These are phyloP conservation scores for Syrrhaptes paradoxus DNA, from an alignment of 2,113 vertebrate genomes.

Conservation along the genomic window DNA sequence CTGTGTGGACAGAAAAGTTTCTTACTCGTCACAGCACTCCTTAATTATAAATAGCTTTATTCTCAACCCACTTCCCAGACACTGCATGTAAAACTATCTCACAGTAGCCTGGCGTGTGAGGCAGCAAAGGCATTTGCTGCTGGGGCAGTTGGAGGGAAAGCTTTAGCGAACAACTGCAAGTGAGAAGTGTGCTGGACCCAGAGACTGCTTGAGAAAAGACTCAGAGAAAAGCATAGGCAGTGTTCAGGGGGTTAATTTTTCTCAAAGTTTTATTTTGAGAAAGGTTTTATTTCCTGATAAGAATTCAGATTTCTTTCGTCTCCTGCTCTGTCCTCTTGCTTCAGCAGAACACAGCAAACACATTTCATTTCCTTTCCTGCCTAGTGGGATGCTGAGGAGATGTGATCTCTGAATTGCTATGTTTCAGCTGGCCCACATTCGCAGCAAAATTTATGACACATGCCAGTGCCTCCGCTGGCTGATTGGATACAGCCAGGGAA, in stretches of 20 bases:
- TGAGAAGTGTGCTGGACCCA: background rate
- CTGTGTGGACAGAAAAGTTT: background rate
- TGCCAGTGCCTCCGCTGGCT: background rate
- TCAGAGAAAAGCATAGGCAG: background rate
- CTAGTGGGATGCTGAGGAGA: slow-evolving; percentile 19
- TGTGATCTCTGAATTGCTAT: slow-evolving; percentile 35
- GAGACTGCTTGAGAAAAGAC: background rate
- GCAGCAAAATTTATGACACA: slow-evolving; percentile 55
- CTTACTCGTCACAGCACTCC: background rate
- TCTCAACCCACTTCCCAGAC: background rate
- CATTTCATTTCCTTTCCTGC: slow-evolving; percentile 51
- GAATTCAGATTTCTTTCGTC: background rate
- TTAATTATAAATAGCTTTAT: background rate
- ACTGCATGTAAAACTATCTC: background rate
- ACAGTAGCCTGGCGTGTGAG: background rate
- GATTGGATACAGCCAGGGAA: slow-evolving; percentile 11
- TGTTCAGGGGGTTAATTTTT: background rate
- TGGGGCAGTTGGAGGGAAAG: background rate
- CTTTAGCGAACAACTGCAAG: background rate
- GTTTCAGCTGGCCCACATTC: slow-evolving; percentile 34
- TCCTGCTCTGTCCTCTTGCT: background rate
- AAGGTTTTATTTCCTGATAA: background rate
- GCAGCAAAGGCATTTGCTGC: background rate
- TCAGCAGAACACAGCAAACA: slow-evolving; percentile 12
- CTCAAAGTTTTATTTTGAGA: background rate